Conservation (phyloP, 30 jellyfish, hydroid and myxozoan species). For the Aurelia sp. region DNA sequence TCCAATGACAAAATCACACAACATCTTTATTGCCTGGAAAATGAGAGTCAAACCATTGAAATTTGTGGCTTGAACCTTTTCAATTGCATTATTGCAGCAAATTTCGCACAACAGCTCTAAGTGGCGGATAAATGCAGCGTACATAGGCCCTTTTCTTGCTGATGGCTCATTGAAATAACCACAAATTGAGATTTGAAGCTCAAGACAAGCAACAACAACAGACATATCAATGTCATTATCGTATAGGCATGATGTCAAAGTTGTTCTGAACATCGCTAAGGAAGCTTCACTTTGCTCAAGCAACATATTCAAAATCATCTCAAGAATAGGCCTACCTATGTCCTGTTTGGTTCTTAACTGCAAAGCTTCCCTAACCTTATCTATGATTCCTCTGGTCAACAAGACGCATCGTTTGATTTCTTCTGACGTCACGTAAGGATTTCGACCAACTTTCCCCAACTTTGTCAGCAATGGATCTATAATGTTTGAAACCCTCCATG, state of each 20-base stretch:
- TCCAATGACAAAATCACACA: background rate
- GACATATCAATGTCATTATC: background rate
- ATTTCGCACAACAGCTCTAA: background rate
- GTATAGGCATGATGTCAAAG: background rate
- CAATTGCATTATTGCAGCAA: background rate
- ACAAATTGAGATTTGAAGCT: background rate
- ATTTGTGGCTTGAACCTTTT: background rate
- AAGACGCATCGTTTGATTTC: background rate
- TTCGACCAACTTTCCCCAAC: conserved; percentile 30
- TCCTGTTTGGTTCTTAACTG: background rate
- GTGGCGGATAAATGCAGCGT: background rate
- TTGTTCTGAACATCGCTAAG: background rate
- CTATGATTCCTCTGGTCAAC: background rate
- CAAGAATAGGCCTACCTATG: background rate
- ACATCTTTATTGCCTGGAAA: background rate
- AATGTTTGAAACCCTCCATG: background rate
- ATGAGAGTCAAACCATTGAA: background rate
- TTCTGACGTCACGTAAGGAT: conserved; percentile 32
- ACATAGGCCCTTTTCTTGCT: background rate
- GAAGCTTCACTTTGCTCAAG: background rate
- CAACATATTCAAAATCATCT: background rate
- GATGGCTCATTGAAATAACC: background rate
- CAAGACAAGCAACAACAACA: background rate
- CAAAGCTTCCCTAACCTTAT: background rate
- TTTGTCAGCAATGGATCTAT: background rate